Percentiles rank a stretch among this genome's conserved stretches.
These are phyloP conservation scores for Halcyon badia DNA, from an alignment of 2,797 vertebrate genomes.

Conservation along the genomic window DNA sequence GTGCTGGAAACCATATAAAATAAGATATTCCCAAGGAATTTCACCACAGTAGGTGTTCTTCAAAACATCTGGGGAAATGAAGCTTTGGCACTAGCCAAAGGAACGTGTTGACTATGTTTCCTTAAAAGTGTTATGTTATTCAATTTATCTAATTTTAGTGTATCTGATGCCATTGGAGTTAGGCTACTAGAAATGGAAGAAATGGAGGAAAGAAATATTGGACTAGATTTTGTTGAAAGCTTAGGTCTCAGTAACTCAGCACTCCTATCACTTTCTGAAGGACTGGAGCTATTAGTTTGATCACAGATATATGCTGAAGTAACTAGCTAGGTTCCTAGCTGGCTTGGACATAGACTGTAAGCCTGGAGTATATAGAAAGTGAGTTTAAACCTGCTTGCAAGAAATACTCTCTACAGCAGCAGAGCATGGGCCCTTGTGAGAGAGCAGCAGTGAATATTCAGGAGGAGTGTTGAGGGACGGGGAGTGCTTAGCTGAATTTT, in stretches of 20 bases:
- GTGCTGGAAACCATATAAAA: background rate
- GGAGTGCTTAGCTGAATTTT: background rate
- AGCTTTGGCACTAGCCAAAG: background rate
- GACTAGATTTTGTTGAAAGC: background rate
- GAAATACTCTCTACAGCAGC: background rate
- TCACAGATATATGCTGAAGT: background rate
- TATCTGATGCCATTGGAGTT: background rate
- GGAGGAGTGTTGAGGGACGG: rapidly evolving
- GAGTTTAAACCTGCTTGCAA: background rate
- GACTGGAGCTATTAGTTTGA: rapidly evolving
- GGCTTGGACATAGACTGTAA: background rate
- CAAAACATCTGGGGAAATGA: background rate
- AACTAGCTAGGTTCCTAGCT: background rate
- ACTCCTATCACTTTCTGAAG: background rate
- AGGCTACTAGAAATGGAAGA: background rate
- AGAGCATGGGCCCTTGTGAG: background rate
- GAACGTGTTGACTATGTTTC: background rate
- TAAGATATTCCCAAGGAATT: background rate
- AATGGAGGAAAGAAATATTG: background rate
- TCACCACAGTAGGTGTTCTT: background rate
- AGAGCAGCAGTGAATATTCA: background rate
- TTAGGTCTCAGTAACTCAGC: background rate
- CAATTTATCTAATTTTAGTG: background rate
- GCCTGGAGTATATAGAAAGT: background rate
- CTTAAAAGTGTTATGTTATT: rapidly evolving